A percentile compares a stretch with the other conserved stretches of the same genome.
Conservation (phyloP, 30 jellyfish, hydroid and myxozoan genomes). For the Hydractinia symbiolongicarpus region DNA sequence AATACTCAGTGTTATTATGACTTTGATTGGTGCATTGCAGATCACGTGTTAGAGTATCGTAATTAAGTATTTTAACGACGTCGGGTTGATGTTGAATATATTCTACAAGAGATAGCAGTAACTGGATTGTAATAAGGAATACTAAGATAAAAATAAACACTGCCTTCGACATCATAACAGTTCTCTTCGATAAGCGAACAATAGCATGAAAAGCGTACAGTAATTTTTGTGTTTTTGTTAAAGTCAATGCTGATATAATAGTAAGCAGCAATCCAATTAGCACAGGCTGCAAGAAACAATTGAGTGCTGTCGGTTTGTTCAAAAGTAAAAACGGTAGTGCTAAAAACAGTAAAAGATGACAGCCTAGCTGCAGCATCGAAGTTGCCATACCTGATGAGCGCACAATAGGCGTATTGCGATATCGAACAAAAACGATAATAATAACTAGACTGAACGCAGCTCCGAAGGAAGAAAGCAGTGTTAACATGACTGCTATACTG, state of each 20-base stretch:
- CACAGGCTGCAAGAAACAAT: not conserved
- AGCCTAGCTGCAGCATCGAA: not conserved
- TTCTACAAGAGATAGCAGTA: not conserved
- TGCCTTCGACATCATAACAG: not conserved
- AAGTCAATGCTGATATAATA: not conserved
- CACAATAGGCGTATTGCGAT: not conserved
- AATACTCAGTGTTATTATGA: not conserved
- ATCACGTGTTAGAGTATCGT: not conserved
- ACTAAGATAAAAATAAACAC: not conserved
- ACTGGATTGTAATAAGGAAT: not conserved
- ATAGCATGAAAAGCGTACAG: conserved; percentile 1
- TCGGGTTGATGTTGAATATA: not conserved
- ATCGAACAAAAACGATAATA: not conserved
- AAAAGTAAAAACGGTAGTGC: not conserved
- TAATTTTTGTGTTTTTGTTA: conserved; percentile 6
- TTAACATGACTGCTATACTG: not conserved
- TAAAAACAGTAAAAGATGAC: not conserved
- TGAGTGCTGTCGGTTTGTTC: not conserved
- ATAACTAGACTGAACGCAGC: not conserved
- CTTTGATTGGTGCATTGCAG: not conserved
- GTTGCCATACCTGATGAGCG: not conserved
- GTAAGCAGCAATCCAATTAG: not conserved
- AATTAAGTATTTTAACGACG: not conserved
- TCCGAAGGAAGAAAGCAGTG: not conserved
- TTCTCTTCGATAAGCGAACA: not conserved